Evolutionary conservation across 2,797 vertebrate species (phyloP).

Genomic region (Sebastes minor): DNA sequence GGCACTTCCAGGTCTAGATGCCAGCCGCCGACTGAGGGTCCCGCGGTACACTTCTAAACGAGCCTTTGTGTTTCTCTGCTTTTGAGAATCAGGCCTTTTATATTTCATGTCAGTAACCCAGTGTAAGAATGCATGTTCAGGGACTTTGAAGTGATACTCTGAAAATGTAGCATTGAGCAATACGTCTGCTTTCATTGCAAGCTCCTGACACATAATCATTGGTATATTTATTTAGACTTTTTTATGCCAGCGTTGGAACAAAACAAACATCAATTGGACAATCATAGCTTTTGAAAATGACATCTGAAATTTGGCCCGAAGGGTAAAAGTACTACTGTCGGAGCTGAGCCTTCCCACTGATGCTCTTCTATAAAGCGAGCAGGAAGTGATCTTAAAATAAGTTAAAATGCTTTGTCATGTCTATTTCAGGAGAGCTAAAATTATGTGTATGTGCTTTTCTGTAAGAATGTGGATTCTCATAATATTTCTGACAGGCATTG

Average conservation of each 20-base stretch:
- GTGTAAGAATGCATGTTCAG: constrained; percentile 26
- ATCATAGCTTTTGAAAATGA: constrained; percentile 44
- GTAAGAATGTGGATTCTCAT: background rate
- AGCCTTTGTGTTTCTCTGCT: constrained; percentile 12
- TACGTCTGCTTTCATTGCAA: constrained; percentile 33
- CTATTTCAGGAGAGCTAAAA: constrained; percentile 58
- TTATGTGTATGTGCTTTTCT: constrained; percentile 4
- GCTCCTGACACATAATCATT: constrained; percentile 16
- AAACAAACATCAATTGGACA: constrained; percentile 56
- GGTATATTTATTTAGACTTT: constrained; percentile 44
- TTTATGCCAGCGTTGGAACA: constrained; percentile 37
- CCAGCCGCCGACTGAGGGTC: background rate
- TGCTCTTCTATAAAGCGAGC: constrained; percentile 20
- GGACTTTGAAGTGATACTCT: constrained; percentile 37
- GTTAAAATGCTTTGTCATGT: constrained; percentile 35
- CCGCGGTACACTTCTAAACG: background rate
- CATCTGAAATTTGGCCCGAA: constrained; percentile 34
- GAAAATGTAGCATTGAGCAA: constrained; percentile 21
- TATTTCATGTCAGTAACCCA: constrained; percentile 13
- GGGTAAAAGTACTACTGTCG: constrained; percentile 27
- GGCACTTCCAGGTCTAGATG: constrained; percentile 11
- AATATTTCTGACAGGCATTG: constrained; percentile 20
- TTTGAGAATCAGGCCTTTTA: constrained; percentile 24
- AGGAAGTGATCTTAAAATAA: constrained; percentile 33
- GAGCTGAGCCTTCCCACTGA: constrained; percentile 20